Conservation (phyloP, 2,888 invertebrate genomes). For the Microplitis deprimator region DNA sequence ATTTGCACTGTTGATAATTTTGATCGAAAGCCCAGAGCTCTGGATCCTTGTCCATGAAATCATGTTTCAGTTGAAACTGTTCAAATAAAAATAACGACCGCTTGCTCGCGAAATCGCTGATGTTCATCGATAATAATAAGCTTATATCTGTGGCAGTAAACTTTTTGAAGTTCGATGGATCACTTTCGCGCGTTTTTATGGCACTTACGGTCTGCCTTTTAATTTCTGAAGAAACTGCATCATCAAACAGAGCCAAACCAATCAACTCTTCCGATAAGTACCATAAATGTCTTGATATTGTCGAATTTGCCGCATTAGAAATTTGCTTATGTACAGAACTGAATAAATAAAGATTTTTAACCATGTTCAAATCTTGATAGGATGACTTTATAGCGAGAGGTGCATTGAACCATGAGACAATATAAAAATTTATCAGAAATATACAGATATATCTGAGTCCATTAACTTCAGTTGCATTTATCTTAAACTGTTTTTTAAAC, state of each 20-base stretch:
- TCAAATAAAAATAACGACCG: no score
- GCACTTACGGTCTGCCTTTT: neutral
- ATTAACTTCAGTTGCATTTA: neutral
- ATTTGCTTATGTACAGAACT: neutral
- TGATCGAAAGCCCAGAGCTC: neutral
- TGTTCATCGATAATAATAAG: no score
- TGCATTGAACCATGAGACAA: slow-evolving; percentile 4
- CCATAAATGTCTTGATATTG: neutral
- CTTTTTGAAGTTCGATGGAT: no score
- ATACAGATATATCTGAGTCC: neutral
- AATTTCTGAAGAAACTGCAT: neutral
- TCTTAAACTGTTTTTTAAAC: slow-evolving; percentile 5
- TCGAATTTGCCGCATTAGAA: neutral
- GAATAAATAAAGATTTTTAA: neutral
- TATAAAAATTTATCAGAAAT: slow-evolving; percentile 9
- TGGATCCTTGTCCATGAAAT: slow-evolving; percentile 7
- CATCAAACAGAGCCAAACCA: no score
- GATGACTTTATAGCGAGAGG: neutral
- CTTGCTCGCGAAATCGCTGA: no score
- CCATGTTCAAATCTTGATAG: neutral
- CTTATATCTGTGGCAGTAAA: no score
- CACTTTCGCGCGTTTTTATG: no score
- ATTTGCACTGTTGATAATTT: slow-evolving; percentile 6
- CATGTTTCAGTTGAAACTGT: no score
- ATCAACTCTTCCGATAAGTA: no score